phyloP scores from a whole-genome alignment of 2,888 invertebrate genomes.

The Girardia tigrina region DNA sequence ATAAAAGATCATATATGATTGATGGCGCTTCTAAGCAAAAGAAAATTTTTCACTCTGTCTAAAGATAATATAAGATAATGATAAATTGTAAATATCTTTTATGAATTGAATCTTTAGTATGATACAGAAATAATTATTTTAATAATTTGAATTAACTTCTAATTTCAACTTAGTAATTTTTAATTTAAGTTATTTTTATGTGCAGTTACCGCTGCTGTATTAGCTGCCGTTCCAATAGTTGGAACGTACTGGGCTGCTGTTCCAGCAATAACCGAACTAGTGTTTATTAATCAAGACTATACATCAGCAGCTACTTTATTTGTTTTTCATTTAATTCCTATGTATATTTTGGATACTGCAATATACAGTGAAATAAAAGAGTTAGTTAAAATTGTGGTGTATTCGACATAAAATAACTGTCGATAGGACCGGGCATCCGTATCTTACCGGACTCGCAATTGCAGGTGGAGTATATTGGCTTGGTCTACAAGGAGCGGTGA shows the following conservation, averaged over 20 bases:
- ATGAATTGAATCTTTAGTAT: too few species aligned
- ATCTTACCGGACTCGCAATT: slow-evolving; percentile 84
- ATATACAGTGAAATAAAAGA: slow-evolving; percentile 94
- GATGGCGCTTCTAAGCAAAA: too few species aligned
- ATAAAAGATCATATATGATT: too few species aligned
- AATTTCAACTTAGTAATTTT: too few species aligned
- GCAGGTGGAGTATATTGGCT: slow-evolving; percentile 94
- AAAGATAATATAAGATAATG: too few species aligned
- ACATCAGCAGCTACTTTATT: slow-evolving; percentile 68
- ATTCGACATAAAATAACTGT: neutral
- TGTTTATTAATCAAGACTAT: slow-evolving; percentile 74
- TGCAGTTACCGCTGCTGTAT: slow-evolving; percentile 70
- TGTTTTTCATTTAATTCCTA: slow-evolving; percentile 71
- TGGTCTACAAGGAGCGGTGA: slow-evolving; percentile 86
- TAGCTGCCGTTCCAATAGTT: slow-evolving; percentile 86
- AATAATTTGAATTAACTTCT: too few species aligned
- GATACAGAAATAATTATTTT: too few species aligned
- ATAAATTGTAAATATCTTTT: too few species aligned
- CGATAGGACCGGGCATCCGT: slow-evolving; percentile 80
- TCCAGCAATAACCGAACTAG: slow-evolving; percentile 82
- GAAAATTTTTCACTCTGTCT: too few species aligned
- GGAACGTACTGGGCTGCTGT: slow-evolving; percentile 87
- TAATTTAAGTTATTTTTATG: too few species aligned
- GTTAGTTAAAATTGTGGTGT: slow-evolving; percentile 53
- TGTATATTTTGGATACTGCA: slow-evolving; percentile 77